Percentiles rank a stretch among this genome's conserved stretches.
These are phyloP conservation scores for Podilymbus podiceps DNA, from an alignment of 2,113 vertebrate species.

Conservation along the genomic window DNA sequence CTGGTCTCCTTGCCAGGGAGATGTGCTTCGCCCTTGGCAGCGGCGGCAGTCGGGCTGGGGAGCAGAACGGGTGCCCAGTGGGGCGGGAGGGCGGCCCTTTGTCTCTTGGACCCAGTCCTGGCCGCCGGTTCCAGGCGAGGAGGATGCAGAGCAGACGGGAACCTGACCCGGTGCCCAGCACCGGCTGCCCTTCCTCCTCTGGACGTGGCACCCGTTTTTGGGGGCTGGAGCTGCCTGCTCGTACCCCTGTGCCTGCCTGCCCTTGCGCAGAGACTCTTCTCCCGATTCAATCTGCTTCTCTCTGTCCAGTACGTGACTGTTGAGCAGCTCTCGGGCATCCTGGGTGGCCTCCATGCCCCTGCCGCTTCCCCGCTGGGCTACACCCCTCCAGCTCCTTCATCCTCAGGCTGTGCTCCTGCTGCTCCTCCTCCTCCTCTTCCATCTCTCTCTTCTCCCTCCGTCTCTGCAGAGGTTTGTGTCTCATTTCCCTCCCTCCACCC, in stretches of 20 bases:
- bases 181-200: neutral
- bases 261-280: neutral
- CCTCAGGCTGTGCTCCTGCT: slow-evolving; percentile 65
- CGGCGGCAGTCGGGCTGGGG: neutral
- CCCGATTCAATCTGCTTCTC: slow-evolving; percentile 1
- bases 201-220: neutral
- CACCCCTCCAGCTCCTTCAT: slow-evolving; percentile 53
- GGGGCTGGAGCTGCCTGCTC: neutral
- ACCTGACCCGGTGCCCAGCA: neutral
- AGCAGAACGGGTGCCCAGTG: neutral
- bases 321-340: slow-evolving; percentile 86
- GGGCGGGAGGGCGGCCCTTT: neutral
- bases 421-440: slow-evolving; percentile 70
- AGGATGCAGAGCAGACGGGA: neutral
- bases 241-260: neutral
- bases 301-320: slow-evolving; percentile 86
- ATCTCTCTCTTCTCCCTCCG: slow-evolving; percentile 68
- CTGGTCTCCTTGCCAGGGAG: neutral
- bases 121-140: accelerated
- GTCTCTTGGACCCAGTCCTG: neutral
- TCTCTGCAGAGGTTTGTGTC: slow-evolving; percentile 82
- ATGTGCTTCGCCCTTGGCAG: neutral
- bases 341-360: slow-evolving; percentile 74
- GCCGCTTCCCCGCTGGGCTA: slow-evolving; percentile 51
- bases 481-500: neutral